phyloP scores from a whole-genome alignment of 2,888 invertebrate species.

The Polyommatus icarus region DNA sequence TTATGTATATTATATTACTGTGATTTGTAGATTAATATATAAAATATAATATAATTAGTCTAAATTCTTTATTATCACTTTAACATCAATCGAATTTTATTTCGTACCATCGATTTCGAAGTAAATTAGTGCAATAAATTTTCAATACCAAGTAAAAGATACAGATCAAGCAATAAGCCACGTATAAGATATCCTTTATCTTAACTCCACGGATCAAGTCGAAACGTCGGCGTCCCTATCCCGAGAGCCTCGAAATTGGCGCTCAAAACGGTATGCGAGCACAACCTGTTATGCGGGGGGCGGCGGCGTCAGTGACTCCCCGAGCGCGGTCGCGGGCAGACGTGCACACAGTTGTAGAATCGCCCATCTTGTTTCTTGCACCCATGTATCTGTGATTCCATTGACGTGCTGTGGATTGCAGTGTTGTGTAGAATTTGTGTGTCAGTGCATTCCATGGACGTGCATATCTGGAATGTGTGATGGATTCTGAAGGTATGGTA shows the following conservation, averaged over 20 bases:
- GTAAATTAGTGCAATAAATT: neutral
- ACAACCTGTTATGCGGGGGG: slow-evolving; percentile 70
- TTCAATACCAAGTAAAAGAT: slow-evolving; percentile 29
- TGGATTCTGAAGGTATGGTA: slow-evolving; percentile 67
- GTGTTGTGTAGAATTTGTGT: slow-evolving; percentile 59
- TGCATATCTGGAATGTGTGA: slow-evolving; percentile 63
- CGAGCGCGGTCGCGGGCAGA: slow-evolving; percentile 56
- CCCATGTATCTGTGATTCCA: slow-evolving; percentile 43
- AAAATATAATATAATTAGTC: neutral
- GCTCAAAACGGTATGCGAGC: slow-evolving; percentile 68
- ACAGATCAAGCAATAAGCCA: slow-evolving; percentile 32
- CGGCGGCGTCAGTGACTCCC: slow-evolving; percentile 56
- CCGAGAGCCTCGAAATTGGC: slow-evolving; percentile 70
- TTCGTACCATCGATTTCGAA: neutral
- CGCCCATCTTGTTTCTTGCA: slow-evolving; percentile 46
- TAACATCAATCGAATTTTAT: neutral
- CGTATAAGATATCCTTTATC: slow-evolving; percentile 47
- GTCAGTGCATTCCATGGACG: slow-evolving; percentile 39
- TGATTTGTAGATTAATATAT: too few species aligned
- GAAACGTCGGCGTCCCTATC: slow-evolving; percentile 57
- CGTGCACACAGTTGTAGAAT: slow-evolving; percentile 49
- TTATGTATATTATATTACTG: too few species aligned
- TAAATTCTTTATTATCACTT: neutral
- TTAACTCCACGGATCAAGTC: slow-evolving; percentile 63
- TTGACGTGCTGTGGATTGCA: slow-evolving; percentile 62